Evolutionary conservation across 2,888 invertebrate species (phyloP), one percentile per base, ranked within the genome.

Genomic region (Drosophila affinis): DNA sequence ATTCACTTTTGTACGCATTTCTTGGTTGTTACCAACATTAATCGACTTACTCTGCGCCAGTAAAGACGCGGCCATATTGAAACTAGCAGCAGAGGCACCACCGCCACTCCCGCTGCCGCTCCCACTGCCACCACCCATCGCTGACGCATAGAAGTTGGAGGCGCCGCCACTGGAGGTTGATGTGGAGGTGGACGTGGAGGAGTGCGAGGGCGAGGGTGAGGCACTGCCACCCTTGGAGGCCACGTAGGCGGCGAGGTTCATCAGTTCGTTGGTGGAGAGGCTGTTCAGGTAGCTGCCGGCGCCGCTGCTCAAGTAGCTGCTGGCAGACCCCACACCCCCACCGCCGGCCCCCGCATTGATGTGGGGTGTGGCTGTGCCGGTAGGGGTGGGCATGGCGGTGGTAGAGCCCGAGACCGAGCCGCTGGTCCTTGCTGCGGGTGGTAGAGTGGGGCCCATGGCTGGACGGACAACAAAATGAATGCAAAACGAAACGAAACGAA

Each of bases 21-120:
- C 87, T 83, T 83, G 81, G 85, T 85, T 90, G 91, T 91, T 90
- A 90, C 90, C 90, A 91, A 91, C 91, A 91, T 91, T 90, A 91
- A 86, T 90, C 82, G 91, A 95, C 96, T 96, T 95, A 96, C 96
- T 96, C 94, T 96, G 96, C 93, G 96, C 96, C 93, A 97, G 94
- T 91, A 96, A 94, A 91, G 96, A 95, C 92, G 96, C 95, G 90
- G 96, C 95, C 94, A 92, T 91, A 80, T 90, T 90, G 59, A 89
- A 91, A 89, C 90, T 91, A 63, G 91, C 89, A 77, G 88, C 93
- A 72, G 83, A 86, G 70, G 86, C 76, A 89, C 93, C 91, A 87
- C 91, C 90, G 91, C 92, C 92, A 89, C 67, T 60, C 70, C 32
- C 61, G 61, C 61, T 65, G 9, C 49, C 58, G 61, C 61, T 65